These are phyloP conservation scores for Mactromeris polynyma DNA, from an alignment of 2,888 invertebrate species.

Conservation along the genomic window DNA sequence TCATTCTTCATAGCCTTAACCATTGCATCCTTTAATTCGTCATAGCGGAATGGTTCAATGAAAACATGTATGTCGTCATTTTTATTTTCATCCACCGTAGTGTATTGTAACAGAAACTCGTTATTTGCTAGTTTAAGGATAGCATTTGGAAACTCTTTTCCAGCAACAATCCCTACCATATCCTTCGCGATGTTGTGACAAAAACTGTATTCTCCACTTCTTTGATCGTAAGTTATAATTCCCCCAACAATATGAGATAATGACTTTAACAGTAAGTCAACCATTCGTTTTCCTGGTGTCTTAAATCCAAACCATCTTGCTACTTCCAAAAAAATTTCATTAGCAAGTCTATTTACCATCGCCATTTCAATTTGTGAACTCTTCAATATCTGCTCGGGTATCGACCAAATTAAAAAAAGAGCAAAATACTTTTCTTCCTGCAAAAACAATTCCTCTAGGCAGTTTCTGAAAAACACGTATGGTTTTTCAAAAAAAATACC, in stretches of 20 bases:
- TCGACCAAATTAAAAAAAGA: conserved; percentile 55
- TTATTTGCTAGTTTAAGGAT: no score
- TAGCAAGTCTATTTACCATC: no score
- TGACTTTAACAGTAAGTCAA: conserved; percentile 25
- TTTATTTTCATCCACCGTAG: conserved; percentile 23
- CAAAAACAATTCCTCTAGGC: conserved; percentile 43
- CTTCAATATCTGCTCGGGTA: background rate
- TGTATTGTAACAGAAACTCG: conserved; percentile 45
- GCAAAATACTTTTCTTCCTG: conserved; percentile 51
- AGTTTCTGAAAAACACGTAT: no score
- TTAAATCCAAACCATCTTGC: conserved; percentile 36
- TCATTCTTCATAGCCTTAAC: background rate
- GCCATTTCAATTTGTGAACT: conserved; percentile 14
- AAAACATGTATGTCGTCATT: no score
- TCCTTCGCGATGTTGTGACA: conserved; percentile 54
- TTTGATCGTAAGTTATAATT: conserved; percentile 21
- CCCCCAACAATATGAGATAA: conserved; percentile 47
- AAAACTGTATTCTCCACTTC: conserved; percentile 34
- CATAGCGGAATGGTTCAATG: no score
- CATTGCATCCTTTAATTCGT: background rate
- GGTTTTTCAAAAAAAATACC: conserved; percentile 39
- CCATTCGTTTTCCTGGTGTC: conserved; percentile 21
- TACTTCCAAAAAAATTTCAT: conserved; percentile 17
- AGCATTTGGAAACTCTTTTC: no score
- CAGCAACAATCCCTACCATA: no score